These are phyloP conservation scores for Pangasianodon hypophthalmus DNA, from an alignment of 2,113 vertebrate species.

Conservation along the genomic window DNA sequence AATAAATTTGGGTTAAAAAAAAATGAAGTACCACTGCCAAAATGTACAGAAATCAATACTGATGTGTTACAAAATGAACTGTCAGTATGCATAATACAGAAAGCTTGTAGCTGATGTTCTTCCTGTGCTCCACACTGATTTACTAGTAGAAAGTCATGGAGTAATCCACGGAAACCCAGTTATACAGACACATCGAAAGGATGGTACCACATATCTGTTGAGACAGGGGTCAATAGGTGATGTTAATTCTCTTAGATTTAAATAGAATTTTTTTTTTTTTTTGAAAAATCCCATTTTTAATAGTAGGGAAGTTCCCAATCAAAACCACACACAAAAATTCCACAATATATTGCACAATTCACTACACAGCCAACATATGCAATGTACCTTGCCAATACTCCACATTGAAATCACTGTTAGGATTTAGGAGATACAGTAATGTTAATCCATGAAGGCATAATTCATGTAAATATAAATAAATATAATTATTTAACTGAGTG, in stretches of 20 bases:
- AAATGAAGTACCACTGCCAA: not conserved
- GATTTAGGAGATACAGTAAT: constrained; percentile 41
- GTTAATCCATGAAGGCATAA: constrained; percentile 20
- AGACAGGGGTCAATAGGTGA: constrained; percentile 9
- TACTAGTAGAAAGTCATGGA: not conserved
- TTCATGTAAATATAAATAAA: not conserved
- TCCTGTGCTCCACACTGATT: not conserved
- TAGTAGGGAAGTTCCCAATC: not conserved
- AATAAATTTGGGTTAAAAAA: not conserved
- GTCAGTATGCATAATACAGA: not conserved
- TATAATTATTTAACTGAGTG: not conserved
- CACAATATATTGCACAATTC: constrained; percentile 1
- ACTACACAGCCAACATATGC: constrained; percentile 13
- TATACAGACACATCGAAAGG: constrained; percentile 68
- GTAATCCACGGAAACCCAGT: constrained; percentile 34
- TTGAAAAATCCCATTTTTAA: not conserved
- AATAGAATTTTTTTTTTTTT: not conserved
- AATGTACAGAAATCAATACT: constrained; percentile 15
- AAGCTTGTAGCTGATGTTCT: not conserved
- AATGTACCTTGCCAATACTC: constrained; percentile 65
- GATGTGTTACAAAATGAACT: not conserved
- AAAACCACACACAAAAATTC: not conserved
- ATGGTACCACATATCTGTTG: constrained; percentile 61
- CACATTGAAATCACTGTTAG: constrained; percentile 63
- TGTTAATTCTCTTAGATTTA: not conserved